Conservation (phyloP, 1,140 invertebrate genomes). For the Zaprionus lachaisei region DNA sequence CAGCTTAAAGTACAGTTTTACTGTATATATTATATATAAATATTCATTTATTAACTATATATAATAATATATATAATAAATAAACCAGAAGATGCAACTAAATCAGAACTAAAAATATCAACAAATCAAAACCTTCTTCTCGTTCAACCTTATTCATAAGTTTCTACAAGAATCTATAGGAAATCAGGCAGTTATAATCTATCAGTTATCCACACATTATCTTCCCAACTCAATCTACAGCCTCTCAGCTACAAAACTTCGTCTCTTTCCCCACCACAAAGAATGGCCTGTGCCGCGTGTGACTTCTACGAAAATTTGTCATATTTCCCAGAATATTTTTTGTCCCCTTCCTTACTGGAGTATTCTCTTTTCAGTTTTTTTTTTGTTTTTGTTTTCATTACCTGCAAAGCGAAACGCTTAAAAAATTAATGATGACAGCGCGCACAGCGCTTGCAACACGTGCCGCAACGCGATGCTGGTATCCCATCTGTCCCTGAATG, state of each 20-base stretch:
- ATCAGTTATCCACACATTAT: not conserved
- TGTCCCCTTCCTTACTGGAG: constrained; percentile 1
- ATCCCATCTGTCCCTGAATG: not conserved
- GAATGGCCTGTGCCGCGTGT: constrained; percentile 51
- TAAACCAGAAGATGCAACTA: no score
- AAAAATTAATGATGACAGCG: constrained; percentile 82
- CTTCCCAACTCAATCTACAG: not conserved
- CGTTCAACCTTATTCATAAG: no score
- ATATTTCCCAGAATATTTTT: constrained; percentile 66
- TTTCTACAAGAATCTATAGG: not conserved
- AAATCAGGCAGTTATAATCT: not conserved
- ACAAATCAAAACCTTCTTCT: no score
- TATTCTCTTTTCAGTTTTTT: constrained; percentile 24
- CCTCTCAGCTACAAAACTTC: not conserved
- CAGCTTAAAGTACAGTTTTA: no score
- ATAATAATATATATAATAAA: no score
- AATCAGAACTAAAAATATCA: no score
- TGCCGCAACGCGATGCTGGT: constrained; percentile 43
- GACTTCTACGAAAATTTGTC: constrained; percentile 79
- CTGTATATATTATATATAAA: no score
- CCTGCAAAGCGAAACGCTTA: constrained; percentile 63
- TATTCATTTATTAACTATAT: no score
- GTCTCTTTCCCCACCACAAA: not conserved
- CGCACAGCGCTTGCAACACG: constrained; percentile 60
- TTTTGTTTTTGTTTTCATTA: constrained; percentile 32